Conservation (phyloP, 2,113 vertebrate genomes). For the Etheostoma cragini region DNA sequence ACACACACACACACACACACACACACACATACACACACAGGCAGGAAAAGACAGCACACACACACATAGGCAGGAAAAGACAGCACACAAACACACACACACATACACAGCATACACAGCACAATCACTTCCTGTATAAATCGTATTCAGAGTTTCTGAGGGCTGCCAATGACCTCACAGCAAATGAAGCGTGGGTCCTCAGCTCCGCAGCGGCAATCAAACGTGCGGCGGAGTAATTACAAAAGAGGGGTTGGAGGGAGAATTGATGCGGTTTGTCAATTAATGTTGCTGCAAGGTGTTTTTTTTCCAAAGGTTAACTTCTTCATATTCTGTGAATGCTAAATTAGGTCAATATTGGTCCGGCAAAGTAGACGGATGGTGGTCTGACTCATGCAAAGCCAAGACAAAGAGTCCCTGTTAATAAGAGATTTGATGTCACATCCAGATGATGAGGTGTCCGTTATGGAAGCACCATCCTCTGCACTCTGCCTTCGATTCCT, state of each 20-base stretch:
- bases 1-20: too few relatives aligned
- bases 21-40: neutral
- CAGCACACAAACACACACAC: constrained; percentile 2
- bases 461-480: constrained; percentile 10
- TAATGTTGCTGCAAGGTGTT: constrained; percentile 87
- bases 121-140: constrained; percentile 70
- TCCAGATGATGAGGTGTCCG: constrained; percentile 50
- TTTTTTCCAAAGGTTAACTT: constrained; percentile 87
- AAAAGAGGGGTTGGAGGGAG: constrained; percentile 82
- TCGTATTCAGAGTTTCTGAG: constrained; percentile 82
- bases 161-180: constrained; percentile 83
- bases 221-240: constrained; percentile 84
- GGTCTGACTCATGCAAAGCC: constrained; percentile 64
- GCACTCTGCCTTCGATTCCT: neutral
- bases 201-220: constrained; percentile 83
- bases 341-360: constrained; percentile 85
- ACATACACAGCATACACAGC: constrained; percentile 21
- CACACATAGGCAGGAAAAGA: neutral
- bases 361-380: constrained; percentile 55
- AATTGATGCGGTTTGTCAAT: constrained; percentile 89
- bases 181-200: constrained; percentile 84
- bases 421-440: constrained; percentile 58
- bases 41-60: neutral
- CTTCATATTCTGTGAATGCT: constrained; percentile 80
- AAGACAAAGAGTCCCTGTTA: constrained; percentile 40